A percentile compares a stretch with the other conserved stretches of the same genome.
Conservation (phyloP, 2,113 vertebrate genomes). For the Nesoenas mayeri region DNA sequence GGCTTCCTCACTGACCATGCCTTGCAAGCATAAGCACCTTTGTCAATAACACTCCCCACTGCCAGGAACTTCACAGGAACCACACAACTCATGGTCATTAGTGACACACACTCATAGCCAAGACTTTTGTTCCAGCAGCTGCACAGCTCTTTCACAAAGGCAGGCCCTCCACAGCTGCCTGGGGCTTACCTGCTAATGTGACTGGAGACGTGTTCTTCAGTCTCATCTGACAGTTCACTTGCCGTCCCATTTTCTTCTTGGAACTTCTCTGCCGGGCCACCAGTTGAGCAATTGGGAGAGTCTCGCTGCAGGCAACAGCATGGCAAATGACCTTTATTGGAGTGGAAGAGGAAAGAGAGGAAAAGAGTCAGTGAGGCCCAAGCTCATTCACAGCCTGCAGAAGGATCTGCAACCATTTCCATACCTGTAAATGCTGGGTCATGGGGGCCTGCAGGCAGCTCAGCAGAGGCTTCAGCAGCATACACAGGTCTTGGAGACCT, state of each 20-base stretch:
- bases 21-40: neutral
- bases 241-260: constrained; percentile 82
- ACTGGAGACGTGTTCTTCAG: constrained; percentile 80
- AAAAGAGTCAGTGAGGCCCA: neutral
- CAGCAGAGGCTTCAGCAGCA: neutral
- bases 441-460: neutral
- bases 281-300: constrained; percentile 84
- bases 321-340: constrained; percentile 83
- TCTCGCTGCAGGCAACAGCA: constrained; percentile 83
- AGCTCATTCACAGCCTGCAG: neutral
- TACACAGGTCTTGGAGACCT: neutral
- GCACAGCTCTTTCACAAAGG: neutral
- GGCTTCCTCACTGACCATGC: neutral
- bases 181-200: constrained; percentile 76
- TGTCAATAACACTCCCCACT: neutral
- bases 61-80: neutral
- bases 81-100: fast-evolving
- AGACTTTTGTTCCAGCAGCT: neutral
- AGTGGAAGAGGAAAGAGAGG: neutral
- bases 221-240: constrained; percentile 89
- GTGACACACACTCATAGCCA: fast-evolving
- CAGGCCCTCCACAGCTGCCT: neutral
- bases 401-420: neutral
- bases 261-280: constrained; percentile 85
- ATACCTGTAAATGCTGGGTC: neutral